Evolutionary conservation across 1,140 invertebrate species (phyloP), one percentile per base, ranked within the genome.

Genomic region (Hermetia illucens): DNA sequence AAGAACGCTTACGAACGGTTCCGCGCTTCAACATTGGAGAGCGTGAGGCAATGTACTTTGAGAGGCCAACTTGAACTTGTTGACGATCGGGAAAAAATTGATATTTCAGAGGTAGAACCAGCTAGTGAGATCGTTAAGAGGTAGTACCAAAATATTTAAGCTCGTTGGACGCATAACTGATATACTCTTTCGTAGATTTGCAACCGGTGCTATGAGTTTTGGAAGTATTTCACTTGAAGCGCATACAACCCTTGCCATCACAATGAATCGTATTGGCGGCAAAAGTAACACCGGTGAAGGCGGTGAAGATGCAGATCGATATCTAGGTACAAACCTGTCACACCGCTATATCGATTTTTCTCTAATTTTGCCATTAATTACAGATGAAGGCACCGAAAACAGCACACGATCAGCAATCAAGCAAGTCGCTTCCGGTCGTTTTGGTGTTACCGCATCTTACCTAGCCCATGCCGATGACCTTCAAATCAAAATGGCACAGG

Each of bases 401-500:
- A 71, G 86, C 70, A 76, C 66, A 49, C 67, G 83, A 2, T 87
- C 83, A 3, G 75, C 83, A 2, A 89, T 88, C 43, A 88, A 88
- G 48, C 81, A 94, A 73, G 90, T 99, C 21, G 95, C 95, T 5
- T 95, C 90, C 24, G 95, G 94, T 15, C 72, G 95, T 35, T 99
- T 99, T 68, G 95, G 95, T 15, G 95, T 99, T 0, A 98, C 93
- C 0, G 90, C 90, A 25, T 84, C 91, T 1, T 98, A 99, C 57
- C 63, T 98, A 20, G 90, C 92, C 6, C 87, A 98, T 67, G 87
- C 94, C 12, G 90, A 96, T 63, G 91, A 95, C 62, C 55, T 96
- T 36, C 92, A 96, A 64, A 96, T 96, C 53, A 96, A 96, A 68
- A 95, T 96, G 90, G 92, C 92, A n/a, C 92, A 96, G 64, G 92